Evolutionary conservation across 2,113 vertebrate species (phyloP).

Genomic region (Syrrhaptes paradoxus): DNA sequence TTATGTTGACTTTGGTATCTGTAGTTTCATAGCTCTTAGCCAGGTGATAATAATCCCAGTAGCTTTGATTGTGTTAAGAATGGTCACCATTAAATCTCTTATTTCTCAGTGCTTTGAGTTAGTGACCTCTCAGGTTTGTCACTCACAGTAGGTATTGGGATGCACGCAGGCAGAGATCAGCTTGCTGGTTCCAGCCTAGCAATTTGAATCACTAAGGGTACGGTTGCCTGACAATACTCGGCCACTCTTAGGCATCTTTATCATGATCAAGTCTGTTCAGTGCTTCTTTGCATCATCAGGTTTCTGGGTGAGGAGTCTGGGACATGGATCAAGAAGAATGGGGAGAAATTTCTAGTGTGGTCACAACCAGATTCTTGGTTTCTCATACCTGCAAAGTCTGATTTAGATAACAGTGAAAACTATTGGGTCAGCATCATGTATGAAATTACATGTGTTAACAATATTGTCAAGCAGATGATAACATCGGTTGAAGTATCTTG

Average conservation of each 20-base stretch:
- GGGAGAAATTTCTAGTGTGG: background rate
- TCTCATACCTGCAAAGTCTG: background rate
- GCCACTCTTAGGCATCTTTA: background rate
- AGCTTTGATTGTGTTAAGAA: background rate
- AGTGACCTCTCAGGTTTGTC: background rate
- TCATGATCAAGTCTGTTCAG: background rate
- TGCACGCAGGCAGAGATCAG: background rate
- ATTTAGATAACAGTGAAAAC: background rate
- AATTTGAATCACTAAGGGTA: background rate
- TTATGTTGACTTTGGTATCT: background rate
- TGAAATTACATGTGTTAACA: background rate
- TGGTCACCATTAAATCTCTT: background rate
- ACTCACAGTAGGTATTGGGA: too few species aligned
- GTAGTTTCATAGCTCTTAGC: background rate
- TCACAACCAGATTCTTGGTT: background rate
- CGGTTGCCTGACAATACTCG: background rate
- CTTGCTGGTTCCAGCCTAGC: background rate
- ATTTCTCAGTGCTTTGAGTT: background rate
- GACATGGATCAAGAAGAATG: rapidly evolving
- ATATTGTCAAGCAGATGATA: background rate
- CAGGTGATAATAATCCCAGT: background rate
- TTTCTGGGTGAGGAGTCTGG: background rate
- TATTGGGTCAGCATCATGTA: background rate
- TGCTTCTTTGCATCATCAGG: background rate
- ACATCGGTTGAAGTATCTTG: background rate